phyloP scores from a whole-genome alignment of 2,888 invertebrate genomes.

The Microctonus hyperodae region DNA sequence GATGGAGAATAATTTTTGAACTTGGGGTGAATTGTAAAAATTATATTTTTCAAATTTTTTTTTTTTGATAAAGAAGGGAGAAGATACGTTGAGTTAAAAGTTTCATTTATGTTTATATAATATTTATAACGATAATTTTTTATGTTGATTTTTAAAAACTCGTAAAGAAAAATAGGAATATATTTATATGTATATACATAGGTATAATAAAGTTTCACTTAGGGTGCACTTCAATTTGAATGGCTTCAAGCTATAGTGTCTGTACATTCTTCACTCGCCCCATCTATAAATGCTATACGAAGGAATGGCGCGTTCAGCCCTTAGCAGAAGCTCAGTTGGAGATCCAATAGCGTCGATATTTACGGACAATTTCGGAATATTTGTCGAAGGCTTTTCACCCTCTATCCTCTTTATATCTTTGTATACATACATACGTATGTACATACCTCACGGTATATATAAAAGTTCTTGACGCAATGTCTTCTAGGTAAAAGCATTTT shows the following conservation, averaged over 20 bases:
- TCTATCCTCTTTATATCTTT: background rate
- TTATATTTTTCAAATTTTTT: background rate
- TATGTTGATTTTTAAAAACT: background rate
- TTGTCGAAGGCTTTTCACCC: slow-evolving; percentile 39
- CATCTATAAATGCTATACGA: background rate
- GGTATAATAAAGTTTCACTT: background rate
- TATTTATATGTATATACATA: too few relatives aligned
- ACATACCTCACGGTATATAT: background rate
- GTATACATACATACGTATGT: background rate
- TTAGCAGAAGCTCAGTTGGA: slow-evolving; percentile 20
- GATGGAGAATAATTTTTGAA: background rate
- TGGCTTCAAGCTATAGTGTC: slow-evolving; percentile 17
- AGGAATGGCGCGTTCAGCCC: slow-evolving; percentile 10
- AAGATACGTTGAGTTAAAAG: background rate
- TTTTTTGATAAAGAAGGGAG: background rate
- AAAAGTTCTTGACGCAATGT: slow-evolving; percentile 1
- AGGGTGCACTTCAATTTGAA: slow-evolving; percentile 4
- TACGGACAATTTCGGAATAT: slow-evolving; percentile 51
- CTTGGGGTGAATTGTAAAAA: background rate
- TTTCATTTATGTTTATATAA: background rate
- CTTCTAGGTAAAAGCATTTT: slow-evolving; percentile 18
- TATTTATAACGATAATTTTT: background rate
- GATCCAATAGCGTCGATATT: slow-evolving; percentile 51
- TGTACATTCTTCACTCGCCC: slow-evolving; percentile 30
- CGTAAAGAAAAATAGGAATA: background rate